Evolutionary conservation across 2,113 vertebrate species (phyloP).

Genomic region (zebrafish (Danio rerio)): GRCz12tu NC_133192.1:40167501-40168000

Average conservation of each 20-base stretch:
- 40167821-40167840: constrained; percentile 77
- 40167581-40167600: not conserved
- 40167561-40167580: not conserved
- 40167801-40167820: constrained; percentile 79
- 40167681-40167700: constrained; percentile 63
- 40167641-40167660: constrained; percentile 47
- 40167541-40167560: not conserved
- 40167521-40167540: too few relatives aligned
- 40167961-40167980: constrained; percentile 45
- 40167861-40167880: constrained; percentile 81
- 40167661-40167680: constrained; percentile 44
- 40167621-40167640: constrained; percentile 67
- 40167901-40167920: constrained; percentile 73
- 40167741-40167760: constrained; percentile 69
- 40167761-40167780: constrained; percentile 67
- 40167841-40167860: constrained; percentile 86
- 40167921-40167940: constrained; percentile 52
- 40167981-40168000: constrained; percentile 66
- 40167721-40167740: constrained; percentile 69
- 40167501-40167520: too few relatives aligned
- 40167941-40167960: constrained; percentile 43
- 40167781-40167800: constrained; percentile 69
- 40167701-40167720: constrained; percentile 60
- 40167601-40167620: constrained; percentile 11
- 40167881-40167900: constrained; percentile 76